Evolutionary conservation across 2,888 invertebrate species (phyloP), one percentile per base, ranked within the genome.

Genomic region (Loripinus fragilis): DNA sequence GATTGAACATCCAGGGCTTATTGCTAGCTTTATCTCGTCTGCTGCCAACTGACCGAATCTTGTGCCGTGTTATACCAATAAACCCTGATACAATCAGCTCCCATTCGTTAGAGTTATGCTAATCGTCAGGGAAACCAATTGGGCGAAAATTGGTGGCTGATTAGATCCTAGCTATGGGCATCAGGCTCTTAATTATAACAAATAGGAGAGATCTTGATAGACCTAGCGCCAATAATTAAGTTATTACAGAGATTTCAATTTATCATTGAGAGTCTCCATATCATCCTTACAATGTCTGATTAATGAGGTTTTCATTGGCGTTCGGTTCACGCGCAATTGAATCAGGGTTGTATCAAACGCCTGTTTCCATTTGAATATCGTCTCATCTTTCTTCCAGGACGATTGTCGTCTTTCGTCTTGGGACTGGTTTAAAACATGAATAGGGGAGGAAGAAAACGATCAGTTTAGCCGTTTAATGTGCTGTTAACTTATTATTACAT

Each of bases 151-250:
- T 74, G 65, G 74, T 50, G 25, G 41, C 69, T 71, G 79, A 80
- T 77, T 83, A 75, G 74, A 38, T 45, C 42, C 41, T 33, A 55
- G 67, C 48, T 52, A 33, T 69, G 60, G 68, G 75, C 69, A 76
- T 71, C 67, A 72, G 52, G 73, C 70, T 69, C 82, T 79, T 83
- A 83, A 83, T 83, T 83, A 80, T 83, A 83, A 83, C 82, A 83
- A 83, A 83, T 83, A 77, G 79, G 71, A 79, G 82, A 60, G 74
- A 50, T 76, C 78, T 76, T 78, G 45, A 68, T 68, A 15, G 68
- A 23, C 77, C 64, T 68, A 77, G 67, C 77, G 78, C 38, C 73
- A 67, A 42, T 80, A 76, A 83, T 76, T 60, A 71, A 77, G 76
- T 83, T 80, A 70, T 75, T 71, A 80, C 72, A n/a, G 35, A 45